Evolutionary conservation across 2,888 invertebrate species (phyloP).

Genomic region (Cenopis cana): DNA sequence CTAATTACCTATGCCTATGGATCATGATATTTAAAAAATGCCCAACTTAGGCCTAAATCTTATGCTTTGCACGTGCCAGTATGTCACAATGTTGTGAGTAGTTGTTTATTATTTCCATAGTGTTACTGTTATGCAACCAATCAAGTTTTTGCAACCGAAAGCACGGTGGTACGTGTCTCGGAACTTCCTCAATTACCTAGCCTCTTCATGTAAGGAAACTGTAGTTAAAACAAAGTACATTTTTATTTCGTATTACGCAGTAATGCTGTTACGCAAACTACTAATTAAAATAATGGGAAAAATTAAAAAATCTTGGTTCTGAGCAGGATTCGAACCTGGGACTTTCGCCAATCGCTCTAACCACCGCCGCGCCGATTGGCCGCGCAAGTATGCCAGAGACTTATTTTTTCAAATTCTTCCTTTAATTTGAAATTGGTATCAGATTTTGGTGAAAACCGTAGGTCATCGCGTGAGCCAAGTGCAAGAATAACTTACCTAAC

Average conservation of each 20-base stretch:
- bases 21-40: slow-evolving; percentile 69
- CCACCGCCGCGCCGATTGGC: too few species aligned
- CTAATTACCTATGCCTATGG: too few species aligned
- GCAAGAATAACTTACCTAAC: slow-evolving; percentile 7
- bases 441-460: background rate
- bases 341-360: too few species aligned
- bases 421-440: too few species aligned
- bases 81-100: slow-evolving; percentile 21
- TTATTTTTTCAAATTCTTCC: too few species aligned
- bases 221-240: too few species aligned
- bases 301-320: too few species aligned
- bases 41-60: slow-evolving; percentile 44
- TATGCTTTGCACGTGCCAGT: slow-evolving; percentile 35
- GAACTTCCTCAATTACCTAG: background rate
- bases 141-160: slow-evolving; percentile 30
- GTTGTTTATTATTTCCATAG: slow-evolving; percentile 35
- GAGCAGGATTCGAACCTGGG: too few species aligned
- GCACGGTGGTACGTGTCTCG: background rate
- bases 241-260: too few species aligned
- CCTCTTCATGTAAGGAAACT: background rate
- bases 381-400: too few species aligned
- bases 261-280: too few species aligned
- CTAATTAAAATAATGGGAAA: too few species aligned
- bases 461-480: slow-evolving; percentile 13
- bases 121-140: slow-evolving; percentile 30